Percentiles rank a stretch among this genome's conserved stretches.
These are phyloP conservation scores for Eubasilissa regina DNA, from an alignment of 1,140 invertebrate genomes.

Conservation along the genomic window DNA sequence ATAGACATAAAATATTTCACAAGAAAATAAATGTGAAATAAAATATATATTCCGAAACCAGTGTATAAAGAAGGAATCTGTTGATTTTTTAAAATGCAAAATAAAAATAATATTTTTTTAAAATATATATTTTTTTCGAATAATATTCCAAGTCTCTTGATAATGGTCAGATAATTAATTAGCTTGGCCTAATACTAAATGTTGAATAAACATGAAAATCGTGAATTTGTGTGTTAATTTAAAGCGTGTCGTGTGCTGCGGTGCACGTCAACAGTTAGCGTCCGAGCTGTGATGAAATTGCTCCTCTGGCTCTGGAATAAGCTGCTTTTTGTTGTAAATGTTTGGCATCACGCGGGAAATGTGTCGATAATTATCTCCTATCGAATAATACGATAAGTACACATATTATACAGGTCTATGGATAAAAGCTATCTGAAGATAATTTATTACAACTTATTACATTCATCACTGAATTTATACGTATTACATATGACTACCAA, in stretches of 20 bases:
- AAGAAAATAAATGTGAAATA: too few relatives aligned
- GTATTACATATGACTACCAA: too few relatives aligned
- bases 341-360: background rate
- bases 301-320: background rate
- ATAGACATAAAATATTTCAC: too few relatives aligned
- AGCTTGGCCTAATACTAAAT: constrained; percentile 28
- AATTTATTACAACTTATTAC: too few relatives aligned
- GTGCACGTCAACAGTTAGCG: constrained; percentile 54
- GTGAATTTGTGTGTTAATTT: constrained; percentile 42
- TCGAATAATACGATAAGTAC: too few relatives aligned
- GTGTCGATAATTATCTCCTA: too few relatives aligned
- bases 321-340: constrained; percentile 11
- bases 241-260: constrained; percentile 34
- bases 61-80: too few relatives aligned
- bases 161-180: constrained; percentile 20
- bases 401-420: too few relatives aligned
- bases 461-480: too few relatives aligned
- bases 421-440: too few relatives aligned
- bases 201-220: constrained; percentile 41
- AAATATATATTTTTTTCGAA: constrained; percentile 18
- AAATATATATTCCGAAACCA: too few relatives aligned
- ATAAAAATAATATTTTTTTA: background rate
- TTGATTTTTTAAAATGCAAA: too few relatives aligned
- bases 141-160: constrained; percentile 3
- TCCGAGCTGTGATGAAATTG: constrained; percentile 42